These are phyloP conservation scores for Onthophagus taurus DNA, from an alignment of 1,140 invertebrate genomes.

Conservation along the genomic window DNA sequence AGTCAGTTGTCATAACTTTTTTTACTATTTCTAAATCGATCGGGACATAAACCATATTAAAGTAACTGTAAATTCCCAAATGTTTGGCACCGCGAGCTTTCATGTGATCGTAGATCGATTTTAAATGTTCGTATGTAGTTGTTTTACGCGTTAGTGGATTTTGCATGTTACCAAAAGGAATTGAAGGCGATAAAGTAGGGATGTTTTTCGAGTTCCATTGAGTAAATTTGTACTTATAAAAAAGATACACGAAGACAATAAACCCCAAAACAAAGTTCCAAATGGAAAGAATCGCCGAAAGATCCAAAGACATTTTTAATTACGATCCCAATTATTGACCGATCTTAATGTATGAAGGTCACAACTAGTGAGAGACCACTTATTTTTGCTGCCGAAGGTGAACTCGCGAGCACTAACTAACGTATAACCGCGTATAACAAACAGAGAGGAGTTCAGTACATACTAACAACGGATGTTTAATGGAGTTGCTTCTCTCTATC, in stretches of 20 bases:
- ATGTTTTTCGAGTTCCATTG: neutral
- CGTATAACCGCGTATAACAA: no score
- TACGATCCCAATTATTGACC: no score
- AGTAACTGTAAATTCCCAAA: conserved; percentile 5
- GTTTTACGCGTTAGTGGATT: neutral
- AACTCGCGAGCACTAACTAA: no score
- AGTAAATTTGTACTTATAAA: neutral
- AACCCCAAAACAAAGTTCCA: no score
- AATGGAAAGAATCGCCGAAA: no score
- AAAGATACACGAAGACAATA: conserved; percentile 1
- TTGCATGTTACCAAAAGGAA: conserved; percentile 14
- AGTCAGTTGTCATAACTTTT: conserved; percentile 40
- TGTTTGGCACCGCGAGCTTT: conserved; percentile 1
- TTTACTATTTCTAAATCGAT: conserved; percentile 42
- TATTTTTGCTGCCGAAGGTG: no score
- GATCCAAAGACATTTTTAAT: no score
- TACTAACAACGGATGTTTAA: no score
- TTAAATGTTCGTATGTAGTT: conserved; percentile 22
- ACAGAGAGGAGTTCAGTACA: no score
- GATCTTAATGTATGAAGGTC: no score
- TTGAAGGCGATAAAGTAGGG: neutral
- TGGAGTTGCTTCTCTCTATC: no score
- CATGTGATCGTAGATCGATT: conserved; percentile 16
- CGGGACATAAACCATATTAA: neutral
- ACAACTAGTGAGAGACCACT: no score